phyloP scores from a whole-genome alignment of 2,113 vertebrate genomes.

The Microtus oregoni region DNA sequence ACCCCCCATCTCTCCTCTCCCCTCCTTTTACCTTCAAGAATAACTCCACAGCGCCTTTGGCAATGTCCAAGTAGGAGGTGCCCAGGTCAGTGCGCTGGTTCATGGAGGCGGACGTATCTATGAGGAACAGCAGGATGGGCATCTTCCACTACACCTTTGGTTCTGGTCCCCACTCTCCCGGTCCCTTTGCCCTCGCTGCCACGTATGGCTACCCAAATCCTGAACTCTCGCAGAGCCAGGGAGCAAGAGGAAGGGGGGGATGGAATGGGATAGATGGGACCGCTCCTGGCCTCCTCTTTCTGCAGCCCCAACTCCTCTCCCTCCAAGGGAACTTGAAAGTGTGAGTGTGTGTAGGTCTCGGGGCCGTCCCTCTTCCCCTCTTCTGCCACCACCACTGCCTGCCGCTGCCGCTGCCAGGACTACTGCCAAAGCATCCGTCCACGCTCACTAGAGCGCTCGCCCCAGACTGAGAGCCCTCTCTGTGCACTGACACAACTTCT shows the following conservation, averaged over 20 bases:
- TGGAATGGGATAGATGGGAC: conserved; percentile 63
- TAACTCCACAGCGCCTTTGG: conserved; percentile 99
- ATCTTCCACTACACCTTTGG: conserved; percentile 89
- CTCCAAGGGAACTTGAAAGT: conserved; percentile 85
- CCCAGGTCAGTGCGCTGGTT: conserved; percentile 99
- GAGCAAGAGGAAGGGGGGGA: conserved; percentile 59
- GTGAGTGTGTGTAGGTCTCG: conserved; percentile 79
- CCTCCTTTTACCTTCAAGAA: conserved; percentile 97
- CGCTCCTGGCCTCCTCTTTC: conserved; percentile 62
- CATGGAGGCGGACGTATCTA: conserved; percentile 99
- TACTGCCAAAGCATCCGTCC: conserved; percentile 84
- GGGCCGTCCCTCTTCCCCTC: conserved; percentile 78
- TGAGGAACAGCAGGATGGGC: conserved; percentile 99
- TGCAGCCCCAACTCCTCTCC: conserved; percentile 79
- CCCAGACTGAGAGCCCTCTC: conserved; percentile 89
- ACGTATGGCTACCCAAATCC: conserved; percentile 68
- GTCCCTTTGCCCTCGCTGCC: conserved; percentile 70
- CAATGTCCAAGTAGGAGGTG: conserved; percentile 98
- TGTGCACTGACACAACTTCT: conserved; percentile 95
- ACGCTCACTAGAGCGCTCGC: conserved; percentile 85
- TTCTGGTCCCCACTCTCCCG: conserved; percentile 76
- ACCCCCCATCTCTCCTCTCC: conserved; percentile 52
- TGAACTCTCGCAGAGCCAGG: conserved; percentile 67
- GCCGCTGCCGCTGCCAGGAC: conserved; percentile 84
- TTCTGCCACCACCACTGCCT: conserved; percentile 73